phyloP scores from a whole-genome alignment of 2,888 invertebrate species.

The Theodoxus fluviatilis region DNA sequence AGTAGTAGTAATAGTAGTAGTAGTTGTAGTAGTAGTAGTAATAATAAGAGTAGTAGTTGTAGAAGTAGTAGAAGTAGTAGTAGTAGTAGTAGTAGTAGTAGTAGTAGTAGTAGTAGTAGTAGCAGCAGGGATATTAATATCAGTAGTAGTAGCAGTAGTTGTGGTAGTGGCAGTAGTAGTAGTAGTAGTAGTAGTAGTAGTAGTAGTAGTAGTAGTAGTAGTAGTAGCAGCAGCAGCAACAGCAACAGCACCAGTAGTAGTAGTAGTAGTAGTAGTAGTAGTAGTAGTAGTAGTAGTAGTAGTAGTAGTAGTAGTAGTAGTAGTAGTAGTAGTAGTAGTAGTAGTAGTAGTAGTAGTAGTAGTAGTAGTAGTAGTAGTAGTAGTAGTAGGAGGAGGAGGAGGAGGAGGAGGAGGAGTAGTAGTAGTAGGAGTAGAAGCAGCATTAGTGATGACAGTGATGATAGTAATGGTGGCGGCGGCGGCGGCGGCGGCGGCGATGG shows the following conservation, averaged over 20 bases:
- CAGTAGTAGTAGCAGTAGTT: not conserved
- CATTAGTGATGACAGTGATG: not conserved
- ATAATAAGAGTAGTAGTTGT: too few relatives aligned
- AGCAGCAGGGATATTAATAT: not conserved
- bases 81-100: conserved; percentile 11
- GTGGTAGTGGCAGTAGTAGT: conserved; percentile 15
- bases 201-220: not conserved
- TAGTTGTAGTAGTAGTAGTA: too few relatives aligned
- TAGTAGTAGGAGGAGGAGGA: conserved; percentile 22
- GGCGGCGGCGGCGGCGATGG: conserved; percentile 37
- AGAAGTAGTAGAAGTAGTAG: conserved; percentile 1
- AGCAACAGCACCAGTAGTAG: conserved; percentile 19
- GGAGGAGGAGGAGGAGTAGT: too few relatives aligned
- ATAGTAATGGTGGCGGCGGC: conserved; percentile 28
- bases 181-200: not conserved
- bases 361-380: conserved; percentile 21
- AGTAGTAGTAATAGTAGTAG: too few relatives aligned
- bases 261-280: conserved; percentile 22
- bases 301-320: conserved; percentile 20
- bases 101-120: conserved; percentile 6
- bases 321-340: conserved; percentile 22
- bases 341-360: conserved; percentile 23
- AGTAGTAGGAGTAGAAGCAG: conserved; percentile 17
- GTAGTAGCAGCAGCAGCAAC: conserved; percentile 10
- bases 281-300: conserved; percentile 20